Percentiles rank a stretch among this genome's conserved stretches.
Evolutionary conservation across 1,140 invertebrate genomes (phyloP).

Genomic region (Papilio aristodemus): DNA sequence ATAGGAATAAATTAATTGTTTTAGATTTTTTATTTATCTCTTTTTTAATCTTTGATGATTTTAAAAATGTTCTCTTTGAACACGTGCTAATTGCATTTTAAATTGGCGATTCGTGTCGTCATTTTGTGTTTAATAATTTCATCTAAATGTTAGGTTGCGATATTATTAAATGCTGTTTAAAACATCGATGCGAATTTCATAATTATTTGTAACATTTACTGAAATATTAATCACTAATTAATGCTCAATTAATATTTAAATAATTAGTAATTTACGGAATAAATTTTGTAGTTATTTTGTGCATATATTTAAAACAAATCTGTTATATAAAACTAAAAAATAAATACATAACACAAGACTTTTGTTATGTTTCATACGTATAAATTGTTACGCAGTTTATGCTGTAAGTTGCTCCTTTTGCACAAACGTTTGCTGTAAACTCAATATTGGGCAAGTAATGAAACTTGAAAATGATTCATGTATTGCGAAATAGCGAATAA

Average conservation of each 20-base stretch:
- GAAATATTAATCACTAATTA: not conserved
- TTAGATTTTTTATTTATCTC: too few species aligned
- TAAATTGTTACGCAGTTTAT: constrained; percentile 14
- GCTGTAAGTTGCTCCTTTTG: not conserved
- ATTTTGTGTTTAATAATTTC: constrained; percentile 3
- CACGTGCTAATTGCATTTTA: not conserved
- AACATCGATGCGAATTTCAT: not conserved
- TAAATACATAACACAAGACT: not conserved
- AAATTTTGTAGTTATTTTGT: too few species aligned
- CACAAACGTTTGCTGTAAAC: not conserved
- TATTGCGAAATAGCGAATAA: not conserved
- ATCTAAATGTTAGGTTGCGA: not conserved
- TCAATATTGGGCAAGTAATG: not conserved
- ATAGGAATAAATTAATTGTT: too few species aligned
- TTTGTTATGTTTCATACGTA: not conserved
- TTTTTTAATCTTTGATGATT: not conserved
- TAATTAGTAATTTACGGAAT: too few species aligned
- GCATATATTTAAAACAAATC: not conserved
- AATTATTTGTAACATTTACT: not conserved
- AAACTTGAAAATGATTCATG: not conserved
- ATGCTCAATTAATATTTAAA: not conserved
- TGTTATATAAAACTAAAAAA: not conserved
- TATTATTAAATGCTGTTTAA: constrained; percentile 1
- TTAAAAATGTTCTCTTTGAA: not conserved
- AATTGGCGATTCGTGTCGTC: not conserved